Evolutionary conservation across 2,888 invertebrate genomes (phyloP), one percentile per base, ranked within the genome.

Genomic region (Drymonia ruficornis): DNA sequence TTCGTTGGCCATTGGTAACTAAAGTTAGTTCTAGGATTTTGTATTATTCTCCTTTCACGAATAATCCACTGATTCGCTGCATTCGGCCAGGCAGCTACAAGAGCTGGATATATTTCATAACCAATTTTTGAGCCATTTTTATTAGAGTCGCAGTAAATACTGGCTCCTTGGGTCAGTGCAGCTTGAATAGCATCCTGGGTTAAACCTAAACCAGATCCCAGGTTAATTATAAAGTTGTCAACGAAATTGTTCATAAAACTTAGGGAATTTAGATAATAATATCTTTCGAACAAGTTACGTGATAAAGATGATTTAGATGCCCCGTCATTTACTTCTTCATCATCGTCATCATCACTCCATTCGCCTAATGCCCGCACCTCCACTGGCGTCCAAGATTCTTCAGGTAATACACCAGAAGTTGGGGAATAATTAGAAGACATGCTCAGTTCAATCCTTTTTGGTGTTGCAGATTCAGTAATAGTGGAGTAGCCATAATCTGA

Each of bases 31-130:
- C 93, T 86, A 1, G 93, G 93, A 76, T 95, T 94, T 48, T 84
- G 91, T 47, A 93, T 89, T 16, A 91, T 87, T 44, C 93, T 93
- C 50, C 95, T 90, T 45, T 93, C 87, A 50, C 96, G 90, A 50
- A 93, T 84, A 18, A 94, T 86, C 94, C 96, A 97, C 64, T 95
- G 95, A 65, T 94, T 94, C 0, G 96, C 96, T 63, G 94, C 93
- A 63, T 93, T 93, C 0, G 97, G 97, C 96, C 96, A 97, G 15
- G 94, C 88, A n/a, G 94, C 93, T 65, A 93, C 86, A 18, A 96
- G 87, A n/a, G 96, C 94, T 9, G 97, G 96, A 68, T 95, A 93
- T 12, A 97, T 93, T 87, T 96, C 96, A 71, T 94, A 95, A 1
- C 93, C 90, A 0, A 91, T 82, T 53, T 85, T 83, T 12, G 79